Evolutionary conservation across 1,140 invertebrate genomes (phyloP).

Genomic region (Dendrolimus punctatus): DNA sequence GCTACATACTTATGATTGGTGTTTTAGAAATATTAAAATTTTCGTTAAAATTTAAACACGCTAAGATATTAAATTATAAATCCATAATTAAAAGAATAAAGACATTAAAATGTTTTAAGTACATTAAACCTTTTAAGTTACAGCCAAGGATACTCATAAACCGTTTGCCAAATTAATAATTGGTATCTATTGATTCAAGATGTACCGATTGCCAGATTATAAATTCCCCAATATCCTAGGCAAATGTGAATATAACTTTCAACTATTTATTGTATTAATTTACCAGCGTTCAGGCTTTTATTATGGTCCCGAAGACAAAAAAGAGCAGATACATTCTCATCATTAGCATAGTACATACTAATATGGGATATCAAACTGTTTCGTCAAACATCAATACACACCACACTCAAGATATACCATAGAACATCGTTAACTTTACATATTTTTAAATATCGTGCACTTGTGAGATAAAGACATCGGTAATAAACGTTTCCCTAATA

Average conservation of each 20-base stretch:
- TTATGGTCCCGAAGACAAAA: constrained; percentile 24
- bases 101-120: constrained; percentile 35
- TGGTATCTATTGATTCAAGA: too few relatives aligned
- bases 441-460: too few relatives aligned
- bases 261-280: too few relatives aligned
- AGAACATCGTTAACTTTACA: too few relatives aligned
- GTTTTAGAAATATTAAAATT: constrained; percentile 13
- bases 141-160: constrained; percentile 11
- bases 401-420: constrained; percentile 4
- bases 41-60: constrained; percentile 7
- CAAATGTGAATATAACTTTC: too few relatives aligned
- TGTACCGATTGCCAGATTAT: too few relatives aligned
- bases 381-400: constrained; percentile 7
- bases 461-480: too few relatives aligned
- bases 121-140: constrained; percentile 39
- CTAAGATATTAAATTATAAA: constrained; percentile 11
- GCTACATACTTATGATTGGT: constrained; percentile 37
- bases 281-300: constrained; percentile 9
- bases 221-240: too few relatives aligned
- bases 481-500: too few relatives aligned
- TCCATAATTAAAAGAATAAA: constrained; percentile 19
- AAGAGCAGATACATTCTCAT: constrained; percentile 6
- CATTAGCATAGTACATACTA: constrained; percentile 3
- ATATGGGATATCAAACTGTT: constrained; percentile 6
- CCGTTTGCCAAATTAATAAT: too few relatives aligned